Evolutionary conservation across 2,888 invertebrate species (phyloP).

Genomic region (Xylota sylvarum): DNA sequence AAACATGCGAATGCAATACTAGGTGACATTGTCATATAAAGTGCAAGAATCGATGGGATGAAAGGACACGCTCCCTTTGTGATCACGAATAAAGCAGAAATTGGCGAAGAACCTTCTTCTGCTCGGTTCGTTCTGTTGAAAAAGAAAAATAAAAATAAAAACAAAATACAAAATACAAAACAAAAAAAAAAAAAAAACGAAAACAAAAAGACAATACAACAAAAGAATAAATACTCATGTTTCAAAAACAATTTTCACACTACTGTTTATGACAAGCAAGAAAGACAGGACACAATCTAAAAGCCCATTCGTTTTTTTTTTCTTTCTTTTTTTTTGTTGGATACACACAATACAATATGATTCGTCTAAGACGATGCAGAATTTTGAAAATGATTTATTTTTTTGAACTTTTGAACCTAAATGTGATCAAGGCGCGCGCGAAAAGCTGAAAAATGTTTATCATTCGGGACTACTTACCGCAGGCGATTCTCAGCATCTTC

Average conservation of each 20-base stretch:
- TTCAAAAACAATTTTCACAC: slow-evolving; percentile 16
- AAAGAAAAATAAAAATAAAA: slow-evolving; percentile 48
- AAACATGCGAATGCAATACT: slow-evolving; percentile 83
- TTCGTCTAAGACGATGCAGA: slow-evolving; percentile 44
- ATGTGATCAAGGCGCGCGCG: slow-evolving; percentile 37
- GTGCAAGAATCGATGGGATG: slow-evolving; percentile 82
- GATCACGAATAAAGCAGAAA: slow-evolving; percentile 81
- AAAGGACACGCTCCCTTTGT: slow-evolving; percentile 83
- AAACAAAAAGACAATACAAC: slow-evolving; percentile 59
- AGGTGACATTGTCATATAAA: slow-evolving; percentile 83
- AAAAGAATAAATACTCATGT: slow-evolving; percentile 30
- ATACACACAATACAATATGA: slow-evolving; percentile 5
- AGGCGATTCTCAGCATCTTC: slow-evolving; percentile 84
- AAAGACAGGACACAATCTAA: slow-evolving; percentile 30
- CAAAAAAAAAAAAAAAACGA: slow-evolving; percentile 39
- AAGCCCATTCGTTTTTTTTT: slow-evolving; percentile 32
- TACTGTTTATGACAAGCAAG: slow-evolving; percentile 17
- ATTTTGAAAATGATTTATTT: slow-evolving; percentile 38
- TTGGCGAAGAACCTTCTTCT: slow-evolving; percentile 72
- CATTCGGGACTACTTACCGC: slow-evolving; percentile 83
- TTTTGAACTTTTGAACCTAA: slow-evolving; percentile 5
- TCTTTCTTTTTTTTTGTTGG: neutral
- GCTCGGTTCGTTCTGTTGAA: slow-evolving; percentile 80
- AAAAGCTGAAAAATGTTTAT: slow-evolving; percentile 46
- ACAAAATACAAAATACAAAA: slow-evolving; percentile 42